These are phyloP conservation scores for Coregonus sp. DNA, from an alignment of 2,797 vertebrate genomes.

Conservation along the genomic window DNA sequence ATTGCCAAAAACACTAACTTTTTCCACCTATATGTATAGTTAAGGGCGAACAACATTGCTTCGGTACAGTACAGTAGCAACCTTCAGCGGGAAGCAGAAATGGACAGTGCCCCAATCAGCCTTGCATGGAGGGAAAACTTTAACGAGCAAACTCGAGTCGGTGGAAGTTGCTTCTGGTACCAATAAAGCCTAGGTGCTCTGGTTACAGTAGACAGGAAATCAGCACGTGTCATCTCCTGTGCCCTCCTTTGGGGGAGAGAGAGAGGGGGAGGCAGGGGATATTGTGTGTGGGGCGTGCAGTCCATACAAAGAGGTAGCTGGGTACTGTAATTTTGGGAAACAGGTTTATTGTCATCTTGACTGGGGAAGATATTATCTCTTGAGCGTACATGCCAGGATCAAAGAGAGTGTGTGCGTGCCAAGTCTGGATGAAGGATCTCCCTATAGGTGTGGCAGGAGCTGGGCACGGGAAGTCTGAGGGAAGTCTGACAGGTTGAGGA, in stretches of 20 bases:
- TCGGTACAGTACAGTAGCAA: too few species aligned
- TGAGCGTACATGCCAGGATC: constrained; percentile 17
- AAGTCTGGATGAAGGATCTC: constrained; percentile 12
- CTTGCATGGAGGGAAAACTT: too few species aligned
- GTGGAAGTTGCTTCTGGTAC: not conserved
- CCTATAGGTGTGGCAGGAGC: constrained; percentile 6
- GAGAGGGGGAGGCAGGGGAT: constrained; percentile 17
- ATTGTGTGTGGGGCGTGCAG: constrained; percentile 3
- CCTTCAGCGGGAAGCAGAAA: too few species aligned
- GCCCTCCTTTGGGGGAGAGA: not conserved
- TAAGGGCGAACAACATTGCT: too few species aligned
- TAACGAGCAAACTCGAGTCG: too few species aligned
- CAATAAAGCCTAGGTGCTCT: not conserved
- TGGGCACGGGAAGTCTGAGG: not conserved
- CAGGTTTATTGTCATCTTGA: constrained; percentile 32
- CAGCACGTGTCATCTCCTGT: not conserved
- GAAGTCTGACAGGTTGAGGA: not conserved
- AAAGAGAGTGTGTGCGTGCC: constrained; percentile 19
- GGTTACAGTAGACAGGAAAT: not conserved
- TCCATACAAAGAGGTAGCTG: constrained; percentile 20
- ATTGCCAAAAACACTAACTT: too few species aligned
- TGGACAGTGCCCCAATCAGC: too few species aligned
- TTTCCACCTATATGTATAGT: too few species aligned
- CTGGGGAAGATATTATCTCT: constrained; percentile 34
- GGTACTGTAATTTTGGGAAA: constrained; percentile 27